These are phyloP conservation scores for Dendroctonus valens DNA, from an alignment of 1,140 invertebrate genomes.

Conservation along the genomic window DNA sequence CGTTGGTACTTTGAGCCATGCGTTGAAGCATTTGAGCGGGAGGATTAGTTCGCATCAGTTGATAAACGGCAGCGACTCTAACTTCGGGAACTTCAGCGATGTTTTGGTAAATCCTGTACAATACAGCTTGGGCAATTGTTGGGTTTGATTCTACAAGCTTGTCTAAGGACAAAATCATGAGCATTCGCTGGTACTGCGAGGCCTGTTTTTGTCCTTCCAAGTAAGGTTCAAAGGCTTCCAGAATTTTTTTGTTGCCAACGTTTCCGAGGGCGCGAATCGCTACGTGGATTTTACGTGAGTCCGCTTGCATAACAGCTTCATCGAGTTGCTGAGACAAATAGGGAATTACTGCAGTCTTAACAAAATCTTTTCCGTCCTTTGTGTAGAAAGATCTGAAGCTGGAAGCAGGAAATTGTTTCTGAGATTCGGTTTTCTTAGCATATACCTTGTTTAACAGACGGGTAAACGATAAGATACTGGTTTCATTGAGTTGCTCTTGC, in stretches of 20 bases:
- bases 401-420: constrained; percentile 62
- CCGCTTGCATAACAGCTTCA: constrained; percentile 52
- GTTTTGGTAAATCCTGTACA: constrained; percentile 68
- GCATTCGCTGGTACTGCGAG: constrained; percentile 59
- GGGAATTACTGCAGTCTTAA: constrained; percentile 60
- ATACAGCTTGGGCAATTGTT: constrained; percentile 53
- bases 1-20: constrained; percentile 66
- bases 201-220: constrained; percentile 59
- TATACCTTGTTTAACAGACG: constrained; percentile 59
- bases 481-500: constrained; percentile 53
- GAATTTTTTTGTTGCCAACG: constrained; percentile 59
- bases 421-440: constrained; percentile 56
- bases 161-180: constrained; percentile 60
- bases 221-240: constrained; percentile 63
- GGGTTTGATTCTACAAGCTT: constrained; percentile 54
- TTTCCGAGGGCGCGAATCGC: constrained; percentile 64
- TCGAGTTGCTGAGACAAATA: constrained; percentile 56
- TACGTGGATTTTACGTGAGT: constrained; percentile 58
- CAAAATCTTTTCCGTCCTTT: constrained; percentile 52
- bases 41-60: constrained; percentile 59
- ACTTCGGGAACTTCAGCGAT: constrained; percentile 61
- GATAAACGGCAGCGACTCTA: constrained; percentile 61
- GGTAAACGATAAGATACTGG: constrained; percentile 58
- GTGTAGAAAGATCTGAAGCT: constrained; percentile 57
- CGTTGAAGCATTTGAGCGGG: constrained; percentile 61